Percentiles rank a stretch among this genome's conserved stretches.
These are phyloP conservation scores for Mastigias papua DNA, from an alignment of 30 jellyfish, hydroid and myxozoan species.

Conservation along the genomic window DNA sequence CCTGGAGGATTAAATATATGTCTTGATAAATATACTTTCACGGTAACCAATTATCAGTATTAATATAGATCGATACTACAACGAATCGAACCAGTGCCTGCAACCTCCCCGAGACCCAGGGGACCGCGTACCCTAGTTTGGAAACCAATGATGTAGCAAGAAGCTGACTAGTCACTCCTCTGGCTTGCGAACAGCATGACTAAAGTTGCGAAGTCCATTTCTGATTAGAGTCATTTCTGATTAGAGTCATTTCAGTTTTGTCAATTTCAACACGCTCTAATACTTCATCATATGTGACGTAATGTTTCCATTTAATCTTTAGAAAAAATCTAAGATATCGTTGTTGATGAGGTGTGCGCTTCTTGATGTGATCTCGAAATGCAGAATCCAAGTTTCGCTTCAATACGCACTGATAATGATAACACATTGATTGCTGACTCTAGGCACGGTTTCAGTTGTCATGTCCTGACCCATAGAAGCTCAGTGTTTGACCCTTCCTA, in stretches of 20 bases:
- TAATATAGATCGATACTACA: too few relatives aligned
- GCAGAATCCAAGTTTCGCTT: slow-evolving; percentile 43
- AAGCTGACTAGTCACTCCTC: slow-evolving; percentile 27
- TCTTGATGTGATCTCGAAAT: slow-evolving; percentile 50
- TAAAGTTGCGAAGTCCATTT: slow-evolving; percentile 47
- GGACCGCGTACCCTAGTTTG: too few relatives aligned
- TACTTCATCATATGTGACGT: slow-evolving; percentile 34
- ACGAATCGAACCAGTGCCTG: too few relatives aligned
- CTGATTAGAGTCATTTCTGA: too few relatives aligned
- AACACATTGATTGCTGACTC: slow-evolving; percentile 21
- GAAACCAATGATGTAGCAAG: slow-evolving; percentile 10
- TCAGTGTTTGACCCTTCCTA: slow-evolving; percentile 30
- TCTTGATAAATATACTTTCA: too few relatives aligned
- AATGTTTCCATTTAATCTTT: slow-evolving; percentile 17
- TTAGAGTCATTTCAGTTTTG: background rate
- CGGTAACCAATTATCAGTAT: too few relatives aligned
- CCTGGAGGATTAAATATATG: too few relatives aligned
- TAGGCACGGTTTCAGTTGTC: slow-evolving; percentile 5
- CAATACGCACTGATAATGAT: slow-evolving; percentile 1
- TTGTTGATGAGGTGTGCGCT: slow-evolving; percentile 35
- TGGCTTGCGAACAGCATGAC: slow-evolving; percentile 47
- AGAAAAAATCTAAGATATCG: slow-evolving; percentile 35
- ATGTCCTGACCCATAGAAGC: background rate
- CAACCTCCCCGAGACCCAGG: too few relatives aligned
- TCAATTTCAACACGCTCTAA: slow-evolving; percentile 36